Evolutionary conservation across 2,113 vertebrate genomes (phyloP).

Genomic region (Larimichthys crocea): DNA sequence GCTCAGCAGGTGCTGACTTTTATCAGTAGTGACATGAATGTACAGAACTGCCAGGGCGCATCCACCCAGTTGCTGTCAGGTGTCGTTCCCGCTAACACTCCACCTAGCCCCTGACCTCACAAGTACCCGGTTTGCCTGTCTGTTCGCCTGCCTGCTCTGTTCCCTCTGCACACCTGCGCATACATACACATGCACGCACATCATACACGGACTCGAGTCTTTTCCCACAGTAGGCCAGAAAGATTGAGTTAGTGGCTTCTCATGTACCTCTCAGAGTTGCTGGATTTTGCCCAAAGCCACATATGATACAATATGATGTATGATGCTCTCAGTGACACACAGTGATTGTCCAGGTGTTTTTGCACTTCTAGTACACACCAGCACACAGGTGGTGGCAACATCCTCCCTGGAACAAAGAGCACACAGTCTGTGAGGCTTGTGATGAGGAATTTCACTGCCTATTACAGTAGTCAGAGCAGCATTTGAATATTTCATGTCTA

Average conservation of each 20-base stretch:
- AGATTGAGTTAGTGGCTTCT: constrained; percentile 8
- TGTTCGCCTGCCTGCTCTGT: constrained; percentile 51
- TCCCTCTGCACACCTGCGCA: constrained; percentile 59
- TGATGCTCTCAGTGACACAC: constrained; percentile 13
- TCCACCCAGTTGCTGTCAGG: constrained; percentile 78
- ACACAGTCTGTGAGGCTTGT: constrained; percentile 18
- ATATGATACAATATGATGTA: neutral
- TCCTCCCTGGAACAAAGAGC: constrained; percentile 23
- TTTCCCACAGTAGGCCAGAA: constrained; percentile 32
- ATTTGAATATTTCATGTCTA: constrained; percentile 73
- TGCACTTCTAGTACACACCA: neutral
- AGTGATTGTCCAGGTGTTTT: constrained; percentile 19
- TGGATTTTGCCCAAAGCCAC: constrained; percentile 16
- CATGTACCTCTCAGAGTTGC: neutral
- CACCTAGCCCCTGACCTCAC: constrained; percentile 78
- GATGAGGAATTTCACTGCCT: constrained; percentile 59
- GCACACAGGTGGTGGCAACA: constrained; percentile 5
- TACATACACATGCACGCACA: constrained; percentile 35
- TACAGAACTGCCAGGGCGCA: constrained; percentile 82
- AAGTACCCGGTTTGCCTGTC: constrained; percentile 69
- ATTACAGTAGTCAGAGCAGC: constrained; percentile 35
- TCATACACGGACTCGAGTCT: constrained; percentile 16
- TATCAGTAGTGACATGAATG: constrained; percentile 78
- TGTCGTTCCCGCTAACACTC: constrained; percentile 81
- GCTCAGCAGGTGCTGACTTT: constrained; percentile 75